Evolutionary conservation across 2,113 vertebrate species (phyloP).

Genomic region (Taurulus bubalis): DNA sequence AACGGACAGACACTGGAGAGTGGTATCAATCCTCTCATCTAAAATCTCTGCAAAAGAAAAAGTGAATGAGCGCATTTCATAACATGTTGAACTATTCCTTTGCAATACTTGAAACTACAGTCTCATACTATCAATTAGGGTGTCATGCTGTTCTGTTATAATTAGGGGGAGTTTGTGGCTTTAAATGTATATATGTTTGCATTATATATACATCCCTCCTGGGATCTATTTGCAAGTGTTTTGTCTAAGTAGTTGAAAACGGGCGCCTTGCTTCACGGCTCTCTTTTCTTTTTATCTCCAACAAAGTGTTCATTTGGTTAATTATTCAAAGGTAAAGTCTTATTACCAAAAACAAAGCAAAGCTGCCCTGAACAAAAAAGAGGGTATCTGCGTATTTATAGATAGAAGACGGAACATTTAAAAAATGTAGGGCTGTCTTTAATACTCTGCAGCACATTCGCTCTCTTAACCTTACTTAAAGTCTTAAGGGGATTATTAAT

Average conservation of each 20-base stretch:
- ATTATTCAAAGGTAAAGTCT: conserved; percentile 49
- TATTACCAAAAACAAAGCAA: neutral
- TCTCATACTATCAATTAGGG: neutral
- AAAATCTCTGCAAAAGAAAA: neutral
- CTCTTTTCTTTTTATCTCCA: conserved; percentile 6
- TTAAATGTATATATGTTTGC: conserved; percentile 1
- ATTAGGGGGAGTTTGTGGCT: neutral
- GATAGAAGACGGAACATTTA: conserved; percentile 22
- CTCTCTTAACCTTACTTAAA: conserved; percentile 60
- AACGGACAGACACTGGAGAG: neutral
- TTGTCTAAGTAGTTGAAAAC: conserved; percentile 35
- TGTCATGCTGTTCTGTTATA: neutral
- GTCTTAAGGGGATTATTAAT: conserved; percentile 59
- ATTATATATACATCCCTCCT: neutral
- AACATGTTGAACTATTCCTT: neutral
- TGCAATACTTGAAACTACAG: neutral
- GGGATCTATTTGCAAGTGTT: conserved; percentile 32
- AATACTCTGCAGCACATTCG: conserved; percentile 21
- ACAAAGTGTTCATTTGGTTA: conserved; percentile 38
- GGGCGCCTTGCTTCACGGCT: conserved; percentile 7
- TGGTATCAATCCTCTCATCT: conserved; percentile 1
- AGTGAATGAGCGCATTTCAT: neutral
- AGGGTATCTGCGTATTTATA: neutral
- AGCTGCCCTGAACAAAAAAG: neutral
- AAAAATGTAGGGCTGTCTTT: conserved; percentile 25